These are phyloP conservation scores for Polydrusus tereticollis DNA, from an alignment of 2,888 invertebrate species.

Conservation along the genomic window DNA sequence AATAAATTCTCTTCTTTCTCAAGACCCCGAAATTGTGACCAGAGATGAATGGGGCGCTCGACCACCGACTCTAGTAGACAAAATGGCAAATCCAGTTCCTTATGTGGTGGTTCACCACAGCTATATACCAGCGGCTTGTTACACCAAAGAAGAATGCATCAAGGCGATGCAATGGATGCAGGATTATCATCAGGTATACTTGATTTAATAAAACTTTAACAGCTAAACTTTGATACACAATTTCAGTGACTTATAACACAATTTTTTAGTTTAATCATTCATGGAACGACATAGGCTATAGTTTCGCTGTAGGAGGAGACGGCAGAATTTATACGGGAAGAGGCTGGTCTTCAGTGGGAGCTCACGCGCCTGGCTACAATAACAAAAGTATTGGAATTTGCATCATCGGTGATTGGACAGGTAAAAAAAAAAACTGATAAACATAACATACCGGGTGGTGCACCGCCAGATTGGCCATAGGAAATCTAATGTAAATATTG, in stretches of 20 bases:
- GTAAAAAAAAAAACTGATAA: conserved; percentile 67
- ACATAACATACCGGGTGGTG: too few species aligned
- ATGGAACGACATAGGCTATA: conserved; percentile 81
- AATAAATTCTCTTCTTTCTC: background rate
- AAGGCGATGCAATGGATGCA: conserved; percentile 76
- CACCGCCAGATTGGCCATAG: too few species aligned
- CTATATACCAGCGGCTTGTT: conserved; percentile 74
- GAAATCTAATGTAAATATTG: too few species aligned
- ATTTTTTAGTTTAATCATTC: conserved; percentile 63
- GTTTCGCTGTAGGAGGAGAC: conserved; percentile 81
- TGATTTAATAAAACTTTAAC: background rate
- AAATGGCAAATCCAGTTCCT: conserved; percentile 59
- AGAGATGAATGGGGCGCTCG: conserved; percentile 74
- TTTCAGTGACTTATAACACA: background rate
- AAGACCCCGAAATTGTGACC: conserved; percentile 60
- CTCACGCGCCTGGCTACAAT: conserved; percentile 80
- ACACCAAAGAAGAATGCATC: conserved; percentile 69
- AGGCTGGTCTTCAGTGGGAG: conserved; percentile 78
- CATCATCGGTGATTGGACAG: conserved; percentile 79
- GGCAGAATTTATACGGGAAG: conserved; percentile 79
- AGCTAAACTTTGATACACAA: background rate
- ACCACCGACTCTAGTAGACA: conserved; percentile 66
- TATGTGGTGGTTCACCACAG: conserved; percentile 82
- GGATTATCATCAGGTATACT: conserved; percentile 71
- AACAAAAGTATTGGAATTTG: conserved; percentile 78